phyloP scores from a whole-genome alignment of 2,888 invertebrate species.

The Portevinia maculata region DNA sequence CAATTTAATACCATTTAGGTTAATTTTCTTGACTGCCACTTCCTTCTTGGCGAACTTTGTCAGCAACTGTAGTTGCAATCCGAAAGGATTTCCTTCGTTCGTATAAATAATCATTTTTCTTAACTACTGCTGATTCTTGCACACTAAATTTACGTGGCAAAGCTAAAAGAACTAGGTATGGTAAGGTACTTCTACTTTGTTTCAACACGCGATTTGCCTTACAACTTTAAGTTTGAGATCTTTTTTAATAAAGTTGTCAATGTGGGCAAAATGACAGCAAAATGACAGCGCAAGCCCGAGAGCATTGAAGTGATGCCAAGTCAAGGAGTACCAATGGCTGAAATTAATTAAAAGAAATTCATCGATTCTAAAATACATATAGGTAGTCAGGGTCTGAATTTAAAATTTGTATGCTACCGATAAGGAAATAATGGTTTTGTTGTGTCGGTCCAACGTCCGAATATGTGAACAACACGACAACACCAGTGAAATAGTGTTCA shows the following conservation, averaged over 20 bases:
- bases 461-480: too few species aligned
- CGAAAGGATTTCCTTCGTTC: conserved; percentile 90
- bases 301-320: conserved; percentile 1
- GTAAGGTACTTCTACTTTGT: conserved; percentile 3
- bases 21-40: conserved; percentile 85
- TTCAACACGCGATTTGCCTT: conserved; percentile 44
- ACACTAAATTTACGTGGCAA: conserved; percentile 65
- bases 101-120: conserved; percentile 87
- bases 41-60: conserved; percentile 86
- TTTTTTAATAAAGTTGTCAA: conserved; percentile 7
- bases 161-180: conserved; percentile 10
- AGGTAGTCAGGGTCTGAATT: too few species aligned
- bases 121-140: conserved; percentile 9
- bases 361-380: too few species aligned
- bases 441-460: too few species aligned
- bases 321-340: too few species aligned
- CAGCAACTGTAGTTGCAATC: conserved; percentile 89
- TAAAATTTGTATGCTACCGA: too few species aligned
- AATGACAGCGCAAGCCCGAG: neutral
- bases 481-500: too few species aligned
- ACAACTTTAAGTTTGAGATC: conserved; percentile 12
- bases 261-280: neutral
- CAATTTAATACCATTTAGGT: conserved; percentile 85
- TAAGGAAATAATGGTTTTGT: too few species aligned
- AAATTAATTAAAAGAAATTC: too few species aligned